Base-by-base conservation (phyloP, 2,797 vertebrate species). In the Macropodus opercularis region DNA sequence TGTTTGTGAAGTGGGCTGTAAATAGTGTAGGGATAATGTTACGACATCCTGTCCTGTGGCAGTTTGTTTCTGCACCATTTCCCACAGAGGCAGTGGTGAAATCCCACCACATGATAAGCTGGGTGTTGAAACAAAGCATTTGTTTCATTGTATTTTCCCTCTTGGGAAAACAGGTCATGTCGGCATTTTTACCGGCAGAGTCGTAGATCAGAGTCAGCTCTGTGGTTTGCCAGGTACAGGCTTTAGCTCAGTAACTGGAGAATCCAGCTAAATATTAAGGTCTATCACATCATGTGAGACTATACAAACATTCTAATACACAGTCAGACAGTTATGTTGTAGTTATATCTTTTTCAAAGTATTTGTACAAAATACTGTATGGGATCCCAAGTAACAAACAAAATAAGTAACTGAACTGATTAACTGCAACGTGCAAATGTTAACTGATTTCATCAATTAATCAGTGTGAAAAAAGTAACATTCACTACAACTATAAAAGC, bases 11-110 rank as follows among this genome's bases (percentile, higher is more conserved):
- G 67, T n/a, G 46, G 54, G 54, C 66, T 63, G 69, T 69, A 68
- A 80, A 80, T 26, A 65, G 68, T 36, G 68, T 48, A 68, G 43
- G 67, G 69, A 75, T 72, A 74, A 58, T 8, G 44, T 85, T 83
- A 75, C 72, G 9, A 75, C 75, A 83, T 80, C 83, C 72, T 65
- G 70, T 76, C 57, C 67, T 55, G 57, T 54, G 69, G 76, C 47
- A 14, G 34, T 65, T 68, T 26, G 63, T 75, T 78, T 80, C 57
- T 69, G 69, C 68, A 72, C 48, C 47, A 11, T 56, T 84, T 84
- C 64, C 71, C 62, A 62, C n/a, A 3, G 61, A 68, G 69, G 59
- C 36, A 0, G 27, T 46, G 67, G 46, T 72, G 72, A 77, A 77
- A 74, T 62, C 69, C 75, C 34, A 27, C 65, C 44, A 43, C 64